Conservation (phyloP, 2,888 invertebrate species). For the Fissipunctia ypsillon region DNA sequence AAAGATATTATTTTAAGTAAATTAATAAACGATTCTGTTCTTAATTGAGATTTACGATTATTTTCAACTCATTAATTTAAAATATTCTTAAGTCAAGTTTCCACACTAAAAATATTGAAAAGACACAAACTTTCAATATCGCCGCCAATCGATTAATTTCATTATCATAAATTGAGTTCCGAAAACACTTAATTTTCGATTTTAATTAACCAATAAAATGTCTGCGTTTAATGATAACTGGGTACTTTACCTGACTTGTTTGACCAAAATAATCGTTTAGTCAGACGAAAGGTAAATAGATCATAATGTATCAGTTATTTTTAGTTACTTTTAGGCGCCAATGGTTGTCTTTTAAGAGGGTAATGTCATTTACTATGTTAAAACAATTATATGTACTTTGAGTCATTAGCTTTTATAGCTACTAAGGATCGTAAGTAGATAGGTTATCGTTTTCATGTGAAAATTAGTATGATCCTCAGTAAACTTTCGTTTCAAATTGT, state of each 20-base stretch:
- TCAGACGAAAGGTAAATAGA: conserved; percentile 41
- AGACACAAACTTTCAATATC: conserved; percentile 18
- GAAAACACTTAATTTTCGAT: conserved; percentile 44
- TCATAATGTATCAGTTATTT: conserved; percentile 36
- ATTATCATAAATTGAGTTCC: conserved; percentile 63
- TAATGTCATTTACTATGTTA: conserved; percentile 21
- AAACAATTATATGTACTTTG: not conserved
- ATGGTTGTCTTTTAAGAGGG: conserved; percentile 4
- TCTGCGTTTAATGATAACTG: conserved; percentile 40
- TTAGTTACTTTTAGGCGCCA: conserved; percentile 11
- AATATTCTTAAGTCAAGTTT: conserved; percentile 20
- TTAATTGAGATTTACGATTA: conserved; percentile 41
- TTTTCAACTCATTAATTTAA: conserved; percentile 36
- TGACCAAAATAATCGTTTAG: conserved; percentile 45
- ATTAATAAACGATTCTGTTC: conserved; percentile 1
- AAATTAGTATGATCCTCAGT: too few species aligned
- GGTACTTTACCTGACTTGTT: conserved; percentile 43
- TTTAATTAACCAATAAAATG: conserved; percentile 61
- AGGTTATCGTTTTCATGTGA: too few species aligned
- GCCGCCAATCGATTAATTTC: conserved; percentile 36
- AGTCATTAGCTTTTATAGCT: not conserved
- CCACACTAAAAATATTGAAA: not conserved
- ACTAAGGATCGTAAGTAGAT: too few species aligned
- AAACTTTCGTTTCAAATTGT: too few species aligned
- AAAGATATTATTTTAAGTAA: not conserved